Evolutionary conservation across 2,888 invertebrate genomes (phyloP), one percentile per base, ranked within the genome.

Genomic region (Leuctra nigra): DNA sequence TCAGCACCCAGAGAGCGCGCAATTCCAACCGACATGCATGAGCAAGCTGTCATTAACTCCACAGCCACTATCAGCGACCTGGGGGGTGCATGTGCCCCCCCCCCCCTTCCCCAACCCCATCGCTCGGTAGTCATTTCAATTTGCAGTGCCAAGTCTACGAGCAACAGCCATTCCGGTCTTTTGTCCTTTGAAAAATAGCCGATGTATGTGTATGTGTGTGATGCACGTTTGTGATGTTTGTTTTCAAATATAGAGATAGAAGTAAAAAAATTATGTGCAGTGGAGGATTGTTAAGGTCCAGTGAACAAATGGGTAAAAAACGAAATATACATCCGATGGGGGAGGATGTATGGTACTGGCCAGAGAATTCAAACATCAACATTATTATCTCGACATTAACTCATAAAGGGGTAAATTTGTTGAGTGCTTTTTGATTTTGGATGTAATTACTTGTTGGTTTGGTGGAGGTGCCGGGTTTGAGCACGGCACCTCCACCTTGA

Each of bases 181-280:
- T 57, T 57, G 57, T 57, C 47, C 53, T 54, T 57, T 54, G 54
- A 57, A 54, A 57, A 57, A 56, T 52, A 56, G 56, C 52, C 50
- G 29, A 46, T 44, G 55, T 41, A 47, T 20, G 46, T 41, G 41
- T 29, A 46, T 24, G 16, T 23, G 23, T 16, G 23, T 16, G 39
- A 47, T 20, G 46, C 23, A 41, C 18, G 55, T 24, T 11, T 23
- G 23, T 16, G 23, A 13, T 44, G 50, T 56, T 56, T 56, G 56
- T 52, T 56, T 56, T 56, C 22, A 25, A 52, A 50, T 39, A 52
- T 55, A 39, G 14, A 46, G 47, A 48, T 36, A 36, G 46, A 36
- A 48, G 55, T 29, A 11, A 7, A 29, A 29, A 29, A 29, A 52
- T 56, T 48, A 56, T 48, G 36, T 18, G 50, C 25, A n/a, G 38